Evolutionary conservation across 2,888 invertebrate genomes (phyloP).

Genomic region (Eulithis prunata): DNA sequence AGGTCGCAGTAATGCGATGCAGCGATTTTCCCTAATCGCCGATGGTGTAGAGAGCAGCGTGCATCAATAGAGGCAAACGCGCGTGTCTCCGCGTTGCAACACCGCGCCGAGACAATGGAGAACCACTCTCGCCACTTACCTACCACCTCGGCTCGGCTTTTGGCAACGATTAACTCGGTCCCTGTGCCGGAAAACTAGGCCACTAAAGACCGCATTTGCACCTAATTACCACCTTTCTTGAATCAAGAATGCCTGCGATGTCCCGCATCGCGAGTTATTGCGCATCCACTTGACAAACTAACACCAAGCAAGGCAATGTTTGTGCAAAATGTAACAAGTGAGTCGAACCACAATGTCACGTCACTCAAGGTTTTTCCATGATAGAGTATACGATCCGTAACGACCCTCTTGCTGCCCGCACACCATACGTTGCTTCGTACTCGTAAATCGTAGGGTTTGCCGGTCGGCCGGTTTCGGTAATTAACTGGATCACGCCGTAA

Average conservation of each 20-base stretch:
- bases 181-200: conserved; percentile 63
- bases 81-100: conserved; percentile 79
- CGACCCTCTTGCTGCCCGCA: conserved; percentile 46
- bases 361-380: conserved; percentile 65
- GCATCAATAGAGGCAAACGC: conserved; percentile 77
- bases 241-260: conserved; percentile 34
- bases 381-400: conserved; percentile 46
- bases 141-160: conserved; percentile 65
- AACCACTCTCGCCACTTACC: conserved; percentile 62
- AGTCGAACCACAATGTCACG: conserved; percentile 59
- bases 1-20: conserved; percentile 68
- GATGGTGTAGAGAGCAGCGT: conserved; percentile 50
- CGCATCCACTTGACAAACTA: conserved; percentile 28
- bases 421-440: conserved; percentile 43
- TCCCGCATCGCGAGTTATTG: conserved; percentile 34
- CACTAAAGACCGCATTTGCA: conserved; percentile 52
- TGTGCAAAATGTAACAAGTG: conserved; percentile 38
- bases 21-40: conserved; percentile 67
- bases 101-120: conserved; percentile 68
- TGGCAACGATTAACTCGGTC: conserved; percentile 66
- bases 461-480: conserved; percentile 48
- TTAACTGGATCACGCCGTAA: conserved; percentile 74
- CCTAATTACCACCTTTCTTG: conserved; percentile 49
- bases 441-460: conserved; percentile 29
- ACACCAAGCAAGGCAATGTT: not conserved